Evolutionary conservation across 2,797 vertebrate species (phyloP), one percentile per base, ranked within the genome.

Genomic region (Muraenolepis orangiensis): DNA sequence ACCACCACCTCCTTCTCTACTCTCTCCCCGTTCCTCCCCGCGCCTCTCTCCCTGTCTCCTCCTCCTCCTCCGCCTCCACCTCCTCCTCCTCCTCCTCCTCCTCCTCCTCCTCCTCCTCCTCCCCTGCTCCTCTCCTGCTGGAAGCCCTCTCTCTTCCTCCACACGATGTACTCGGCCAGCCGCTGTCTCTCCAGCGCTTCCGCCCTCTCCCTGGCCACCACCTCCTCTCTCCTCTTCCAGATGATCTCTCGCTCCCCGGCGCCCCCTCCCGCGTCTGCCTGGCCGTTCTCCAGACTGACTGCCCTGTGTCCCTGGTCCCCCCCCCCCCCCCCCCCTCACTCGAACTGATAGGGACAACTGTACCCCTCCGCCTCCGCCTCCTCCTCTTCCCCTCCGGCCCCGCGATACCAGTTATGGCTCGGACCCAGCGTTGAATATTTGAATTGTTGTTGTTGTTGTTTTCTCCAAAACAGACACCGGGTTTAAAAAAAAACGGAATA

Each of bases 231-330:
- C 86, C 90, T 88, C 89, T 85, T 92, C 91, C 92, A 93, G 88
- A 92, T 90, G 84, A 92, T 89, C 88, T 82, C 87, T 89, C 87
- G 70, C 87, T 76, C 80, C 90, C 91, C 93, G 91, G 82, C 91
- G 8, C 91, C 90, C 90, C 89, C 85, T 83, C 85, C 89, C 91
- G 86, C 91, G 92, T 89, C 78, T 86, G 92, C 93, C 91, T 92
- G 81, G 80, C 94, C 93, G 92, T 94, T 94, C 94, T 94, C 93
- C 94, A 95, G 94, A 83, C 93, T 94, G 93, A n/a, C n/a, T n/a
- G n/a, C n/a, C n/a, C n/a, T n/a, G n/a, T n/a, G n/a, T n/a, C n/a
- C n/a, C n/a, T n/a, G n/a, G n/a, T n/a, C 84, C 93, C 83, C 36
- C 80, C 85, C 88, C 84, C 87, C 87, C 78, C 81, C 84, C 80